phyloP scores from a whole-genome alignment of 1,140 invertebrate species.

The Leptonema lineaticorne region DNA sequence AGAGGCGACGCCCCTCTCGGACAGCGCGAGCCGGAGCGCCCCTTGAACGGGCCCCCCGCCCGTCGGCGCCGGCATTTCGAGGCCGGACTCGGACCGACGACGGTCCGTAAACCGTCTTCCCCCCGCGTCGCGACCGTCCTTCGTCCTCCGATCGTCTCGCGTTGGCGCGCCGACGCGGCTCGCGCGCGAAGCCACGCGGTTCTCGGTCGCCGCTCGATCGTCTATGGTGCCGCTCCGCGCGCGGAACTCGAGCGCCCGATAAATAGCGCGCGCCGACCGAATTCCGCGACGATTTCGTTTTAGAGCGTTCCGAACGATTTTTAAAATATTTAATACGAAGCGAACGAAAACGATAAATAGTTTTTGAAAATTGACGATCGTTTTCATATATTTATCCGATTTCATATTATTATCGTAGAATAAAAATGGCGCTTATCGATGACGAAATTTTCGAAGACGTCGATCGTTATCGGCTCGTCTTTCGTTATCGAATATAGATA shows the following conservation, averaged over 20 bases:
- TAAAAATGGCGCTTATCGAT: too few species aligned
- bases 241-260: neutral
- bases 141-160: neutral
- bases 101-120: neutral
- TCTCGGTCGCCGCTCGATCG: neutral
- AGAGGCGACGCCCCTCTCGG: constrained; percentile 41
- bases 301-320: too few species aligned
- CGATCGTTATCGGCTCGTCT: too few species aligned
- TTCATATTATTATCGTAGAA: too few species aligned
- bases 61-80: neutral
- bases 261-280: neutral
- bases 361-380: too few species aligned
- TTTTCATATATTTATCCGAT: too few species aligned
- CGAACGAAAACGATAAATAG: too few species aligned
- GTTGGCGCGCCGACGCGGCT: neutral
- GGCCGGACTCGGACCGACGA: neutral
- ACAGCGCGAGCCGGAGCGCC: constrained; percentile 62
- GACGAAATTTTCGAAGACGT: too few species aligned
- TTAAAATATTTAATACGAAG: too few species aligned
- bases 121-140: neutral
- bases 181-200: neutral
- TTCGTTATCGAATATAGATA: too few species aligned
- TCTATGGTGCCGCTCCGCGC: neutral
- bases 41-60: neutral
- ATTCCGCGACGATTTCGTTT: too few species aligned